Evolutionary conservation across 2,888 invertebrate species (phyloP).

Genomic region (Drosophila birchii): DNA sequence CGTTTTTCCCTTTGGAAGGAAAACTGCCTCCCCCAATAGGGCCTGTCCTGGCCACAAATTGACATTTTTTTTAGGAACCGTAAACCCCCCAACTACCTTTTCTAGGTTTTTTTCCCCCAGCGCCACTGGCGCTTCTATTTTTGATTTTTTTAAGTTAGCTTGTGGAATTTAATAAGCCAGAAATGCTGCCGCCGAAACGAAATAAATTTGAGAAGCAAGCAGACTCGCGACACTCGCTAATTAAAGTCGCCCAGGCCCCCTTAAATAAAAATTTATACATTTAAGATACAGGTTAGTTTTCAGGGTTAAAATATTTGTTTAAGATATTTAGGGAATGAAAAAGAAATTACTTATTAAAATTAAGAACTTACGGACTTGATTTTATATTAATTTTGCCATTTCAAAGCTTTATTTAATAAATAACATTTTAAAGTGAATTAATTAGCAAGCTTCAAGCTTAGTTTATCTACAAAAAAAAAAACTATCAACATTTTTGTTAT

Average conservation of each 20-base stretch:
- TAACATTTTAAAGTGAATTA: too few relatives aligned
- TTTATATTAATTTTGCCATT: too few relatives aligned
- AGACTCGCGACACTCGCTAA: slow-evolving; percentile 58
- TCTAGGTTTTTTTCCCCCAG: not conserved
- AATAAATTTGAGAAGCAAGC: slow-evolving; percentile 49
- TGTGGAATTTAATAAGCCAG: slow-evolving; percentile 55
- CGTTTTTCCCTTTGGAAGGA: slow-evolving; percentile 23
- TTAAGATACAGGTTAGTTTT: not conserved
- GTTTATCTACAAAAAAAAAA: too few relatives aligned
- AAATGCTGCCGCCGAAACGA: slow-evolving; percentile 32
- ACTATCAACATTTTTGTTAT: too few relatives aligned
- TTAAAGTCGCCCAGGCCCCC: slow-evolving; percentile 49
- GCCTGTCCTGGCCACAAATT: slow-evolving; percentile 64
- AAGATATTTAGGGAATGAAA: not conserved
- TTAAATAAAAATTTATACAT: not conserved
- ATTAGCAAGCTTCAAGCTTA: too few relatives aligned
- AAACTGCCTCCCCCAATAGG: slow-evolving; percentile 29
- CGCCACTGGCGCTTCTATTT: slow-evolving; percentile 12
- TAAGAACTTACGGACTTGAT: too few relatives aligned
- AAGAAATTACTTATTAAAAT: too few relatives aligned
- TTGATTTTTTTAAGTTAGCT: slow-evolving; percentile 16
- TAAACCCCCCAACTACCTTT: slow-evolving; percentile 3
- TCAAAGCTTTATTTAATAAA: too few relatives aligned
- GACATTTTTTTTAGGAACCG: slow-evolving; percentile 57
- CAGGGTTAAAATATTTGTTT: not conserved